Evolutionary conservation across 2,797 vertebrate species (phyloP), one percentile per base, ranked within the genome.

Genomic region (Podarcis siculus): DNA sequence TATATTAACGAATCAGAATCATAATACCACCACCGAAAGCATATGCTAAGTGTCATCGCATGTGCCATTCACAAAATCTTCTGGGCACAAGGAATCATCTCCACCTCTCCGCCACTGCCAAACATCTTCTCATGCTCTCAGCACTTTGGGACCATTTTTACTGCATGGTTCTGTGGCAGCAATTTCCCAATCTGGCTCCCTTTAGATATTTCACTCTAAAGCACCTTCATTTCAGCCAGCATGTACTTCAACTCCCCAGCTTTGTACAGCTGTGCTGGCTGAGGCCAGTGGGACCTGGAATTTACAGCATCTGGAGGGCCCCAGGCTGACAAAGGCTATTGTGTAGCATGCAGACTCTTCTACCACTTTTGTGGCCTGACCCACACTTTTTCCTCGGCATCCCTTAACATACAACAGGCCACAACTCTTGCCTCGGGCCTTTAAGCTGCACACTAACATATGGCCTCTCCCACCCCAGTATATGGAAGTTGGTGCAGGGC

Each of bases 401-500:
- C 61, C 25, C 25, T 89, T 30, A 82, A 90, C 6, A 27, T 45
- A 10, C 8, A 30, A 7, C 39, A 27, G 42, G 76, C 76, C 10
- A 12, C 25, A 27, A 10, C 76, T 78, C 12, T 45, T 19, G 73
- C 3, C 19, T 66, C 71, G 19, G 8, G 35, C 73, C 61, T 69
- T 84, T 81, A 81, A 61, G 30, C 80, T 91, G 49, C 86, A 79
- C 25, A 78, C 32, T n/a, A 86, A 90, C 79, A 17, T 37, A 15
- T 71, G 76, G 61, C 3, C 79, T 37, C 58, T 81, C 79, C 5
- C 45, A n/a, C 27, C 1, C 39, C 42, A 32, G 30, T 4, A 55
- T 6, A 21, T 17, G 30, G 6, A 7, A 55, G 30, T 72, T 77
- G 32, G 25, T 37, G 35, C 3, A 64, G 19, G 19, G 35, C 19